Evolutionary conservation across 1,140 invertebrate species (phyloP).

Genomic region (Anagrus nilaparvatae): DNA sequence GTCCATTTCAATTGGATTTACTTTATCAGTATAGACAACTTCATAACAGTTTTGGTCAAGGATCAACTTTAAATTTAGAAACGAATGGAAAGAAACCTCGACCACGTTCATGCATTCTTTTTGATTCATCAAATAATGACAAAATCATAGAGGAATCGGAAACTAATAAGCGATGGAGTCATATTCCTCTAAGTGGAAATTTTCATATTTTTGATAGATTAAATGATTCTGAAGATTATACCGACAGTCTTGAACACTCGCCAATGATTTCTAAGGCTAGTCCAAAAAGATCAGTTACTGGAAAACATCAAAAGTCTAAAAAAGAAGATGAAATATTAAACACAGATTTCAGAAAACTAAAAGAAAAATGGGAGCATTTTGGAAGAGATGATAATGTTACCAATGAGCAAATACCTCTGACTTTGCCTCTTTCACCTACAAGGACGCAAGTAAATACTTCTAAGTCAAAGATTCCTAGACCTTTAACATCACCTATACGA

Average conservation of each 20-base stretch:
- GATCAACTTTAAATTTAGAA: background rate
- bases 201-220: slow-evolving; percentile 61
- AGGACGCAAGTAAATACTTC: slow-evolving; percentile 30
- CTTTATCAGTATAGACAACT: slow-evolving; percentile 69
- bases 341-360: slow-evolving; percentile 62
- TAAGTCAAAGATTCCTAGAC: slow-evolving; percentile 61
- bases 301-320: slow-evolving; percentile 16
- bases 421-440: slow-evolving; percentile 36
- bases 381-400: slow-evolving; percentile 39
- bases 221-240: slow-evolving; percentile 62
- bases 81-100: slow-evolving; percentile 41
- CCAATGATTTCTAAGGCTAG: slow-evolving; percentile 34
- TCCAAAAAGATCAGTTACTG: slow-evolving; percentile 18
- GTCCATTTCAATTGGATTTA: slow-evolving; percentile 71
- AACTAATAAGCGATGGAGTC: slow-evolving; percentile 61
- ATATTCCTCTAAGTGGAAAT: slow-evolving; percentile 50
- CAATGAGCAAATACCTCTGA: slow-evolving; percentile 28
- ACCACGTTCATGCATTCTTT: slow-evolving; percentile 56
- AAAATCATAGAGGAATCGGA: slow-evolving; percentile 47
- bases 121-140: background rate
- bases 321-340: background rate
- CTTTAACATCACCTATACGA: slow-evolving; percentile 51
- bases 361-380: slow-evolving; percentile 79
- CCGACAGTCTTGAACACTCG: slow-evolving; percentile 58
- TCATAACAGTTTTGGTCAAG: slow-evolving; percentile 57